Conservation (phyloP, 23 tunicate species). For the Styela clava region DNA sequence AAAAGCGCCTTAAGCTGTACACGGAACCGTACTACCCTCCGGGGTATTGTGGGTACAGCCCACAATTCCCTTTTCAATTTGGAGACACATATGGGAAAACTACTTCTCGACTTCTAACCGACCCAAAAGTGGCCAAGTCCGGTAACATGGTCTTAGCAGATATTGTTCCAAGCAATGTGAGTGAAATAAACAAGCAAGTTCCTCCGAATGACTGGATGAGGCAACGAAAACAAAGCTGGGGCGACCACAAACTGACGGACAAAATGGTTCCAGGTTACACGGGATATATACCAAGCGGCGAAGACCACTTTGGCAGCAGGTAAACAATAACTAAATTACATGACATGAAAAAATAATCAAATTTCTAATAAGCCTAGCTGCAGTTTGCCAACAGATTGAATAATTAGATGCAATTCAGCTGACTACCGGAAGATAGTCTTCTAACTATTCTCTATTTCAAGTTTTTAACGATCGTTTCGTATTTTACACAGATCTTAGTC, state of each 20-base stretch:
- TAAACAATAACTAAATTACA: not conserved
- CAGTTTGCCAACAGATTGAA: too few relatives aligned
- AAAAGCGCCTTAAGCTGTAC: slow-evolving; percentile 37
- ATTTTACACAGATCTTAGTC: too few relatives aligned
- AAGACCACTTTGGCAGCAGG: slow-evolving; percentile 81
- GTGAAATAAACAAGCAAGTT: slow-evolving; percentile 6
- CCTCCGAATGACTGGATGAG: slow-evolving; percentile 35
- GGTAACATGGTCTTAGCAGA: slow-evolving; percentile 56
- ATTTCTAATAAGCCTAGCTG: not conserved
- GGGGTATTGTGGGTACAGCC: slow-evolving; percentile 79
- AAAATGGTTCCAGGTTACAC: slow-evolving; percentile 94
- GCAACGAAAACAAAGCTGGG: slow-evolving; percentile 81
- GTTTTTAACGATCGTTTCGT: too few relatives aligned
- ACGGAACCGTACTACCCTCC: slow-evolving; percentile 89
- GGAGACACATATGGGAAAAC: slow-evolving; percentile 89
- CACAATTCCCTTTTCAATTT: slow-evolving; percentile 75
- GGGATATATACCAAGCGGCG: slow-evolving; percentile 75
- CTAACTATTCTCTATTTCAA: too few relatives aligned
- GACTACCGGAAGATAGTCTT: too few relatives aligned
- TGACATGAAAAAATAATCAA: not conserved
- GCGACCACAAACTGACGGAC: slow-evolving; percentile 68
- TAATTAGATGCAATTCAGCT: too few relatives aligned
- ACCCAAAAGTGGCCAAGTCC: slow-evolving; percentile 69
- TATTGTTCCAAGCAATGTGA: slow-evolving; percentile 22
- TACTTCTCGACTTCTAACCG: slow-evolving; percentile 58